Conservation (phyloP, 1,140 invertebrate species). For the Ruditapes philippinarum region DNA sequence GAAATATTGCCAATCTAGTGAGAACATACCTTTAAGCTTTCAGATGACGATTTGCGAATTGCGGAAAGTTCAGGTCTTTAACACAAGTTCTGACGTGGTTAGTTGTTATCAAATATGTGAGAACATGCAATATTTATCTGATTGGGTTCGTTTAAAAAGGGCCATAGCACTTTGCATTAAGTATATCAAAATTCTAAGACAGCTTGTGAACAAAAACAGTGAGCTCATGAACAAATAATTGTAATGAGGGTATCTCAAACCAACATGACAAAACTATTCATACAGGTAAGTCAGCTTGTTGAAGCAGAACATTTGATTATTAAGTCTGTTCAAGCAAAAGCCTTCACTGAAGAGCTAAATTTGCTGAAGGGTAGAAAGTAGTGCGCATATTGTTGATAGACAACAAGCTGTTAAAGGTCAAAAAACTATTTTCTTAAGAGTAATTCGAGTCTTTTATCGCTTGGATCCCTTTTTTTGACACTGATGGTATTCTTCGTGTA, state of each 20-base stretch:
- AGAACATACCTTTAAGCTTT: too few species aligned
- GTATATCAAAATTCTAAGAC: not conserved
- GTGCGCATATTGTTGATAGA: not conserved
- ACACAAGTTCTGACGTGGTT: too few species aligned
- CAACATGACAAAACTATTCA: not conserved
- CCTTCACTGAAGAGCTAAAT: not conserved
- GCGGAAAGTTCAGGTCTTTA: too few species aligned
- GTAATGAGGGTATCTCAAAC: not conserved
- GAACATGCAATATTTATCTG: slow-evolving; percentile 45
- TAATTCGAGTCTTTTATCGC: not conserved
- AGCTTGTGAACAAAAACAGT: not conserved
- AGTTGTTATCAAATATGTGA: not conserved
- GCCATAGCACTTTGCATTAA: slow-evolving; percentile 40
- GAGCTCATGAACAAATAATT: not conserved
- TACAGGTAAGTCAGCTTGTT: not conserved
- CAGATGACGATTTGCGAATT: too few species aligned
- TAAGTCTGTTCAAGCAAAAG: not conserved
- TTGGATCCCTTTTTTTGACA: not conserved
- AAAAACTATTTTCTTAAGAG: not conserved
- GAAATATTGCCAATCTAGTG: too few species aligned
- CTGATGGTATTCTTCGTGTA: not conserved
- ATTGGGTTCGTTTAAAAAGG: slow-evolving; percentile 39
- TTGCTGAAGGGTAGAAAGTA: not conserved
- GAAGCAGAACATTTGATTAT: not conserved
- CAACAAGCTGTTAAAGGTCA: not conserved